Base-by-base conservation (phyloP, 2,797 vertebrate genomes). In the Selene dorsalis region DNA sequence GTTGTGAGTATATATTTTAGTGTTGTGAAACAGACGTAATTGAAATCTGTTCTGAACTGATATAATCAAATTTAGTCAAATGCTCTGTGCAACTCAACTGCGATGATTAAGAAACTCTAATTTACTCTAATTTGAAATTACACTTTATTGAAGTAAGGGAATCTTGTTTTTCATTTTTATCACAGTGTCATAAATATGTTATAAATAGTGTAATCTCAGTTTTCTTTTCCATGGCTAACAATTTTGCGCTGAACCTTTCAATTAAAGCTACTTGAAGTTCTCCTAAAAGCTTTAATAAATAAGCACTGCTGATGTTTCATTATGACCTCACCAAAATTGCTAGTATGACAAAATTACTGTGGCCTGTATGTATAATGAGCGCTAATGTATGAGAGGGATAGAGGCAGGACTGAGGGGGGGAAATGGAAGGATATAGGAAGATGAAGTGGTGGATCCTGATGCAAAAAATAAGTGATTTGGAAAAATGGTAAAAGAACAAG, bases 341-440 rank as follows among this genome's bases (percentile, higher is more conserved):
- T 9, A 48, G 16, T 56, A 30, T 47, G 48, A 28, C 13, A 58
- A 63, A 30, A 50, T 63, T 53, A 55, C 35, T 47, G n/a, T 55
- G 14, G 52, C 30, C 47, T 73, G 65, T 72, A 67, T 61, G 61
- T 47, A 48, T 63, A 48, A 24, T 58, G 65, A 62, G 26, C 65
- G 66, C 69, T 88, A 61, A 72, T 81, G 76, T 70, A 38, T 53
- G 13, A 61, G 38, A 30, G 48, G 16, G 52, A 69, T 17, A 35
- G 39, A 11, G 22, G 26, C 0, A 20, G 38, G 52, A 28, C 24
- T 22, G 35, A 35, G 12, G 18, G 26, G 60, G 69, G 11, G 22
- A 41, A 16, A 16, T 39, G 16, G 39, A 20, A 45, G 58, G 18
- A 16, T 32, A 66, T 38, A 62, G 41, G 52, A 62, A 35, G 17